phyloP scores from a whole-genome alignment of 92 coral and sea anemone species.

The Diadumene lineata region DNA sequence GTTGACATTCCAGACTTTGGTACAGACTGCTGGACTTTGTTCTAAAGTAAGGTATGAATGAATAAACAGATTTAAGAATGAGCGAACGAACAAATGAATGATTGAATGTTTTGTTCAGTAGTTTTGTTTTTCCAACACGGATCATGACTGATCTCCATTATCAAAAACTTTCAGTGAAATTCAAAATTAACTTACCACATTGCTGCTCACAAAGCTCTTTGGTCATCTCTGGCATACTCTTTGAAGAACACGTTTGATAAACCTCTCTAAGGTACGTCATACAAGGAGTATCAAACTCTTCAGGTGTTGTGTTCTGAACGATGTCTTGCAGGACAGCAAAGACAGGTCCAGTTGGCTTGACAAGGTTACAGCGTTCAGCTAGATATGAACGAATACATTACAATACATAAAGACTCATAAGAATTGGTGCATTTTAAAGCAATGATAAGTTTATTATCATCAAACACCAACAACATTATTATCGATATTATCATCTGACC shows the following conservation, averaged over 20 bases:
- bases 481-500: too few species aligned
- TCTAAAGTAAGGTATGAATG: conserved; percentile 5
- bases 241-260: conserved; percentile 63
- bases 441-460: too few species aligned
- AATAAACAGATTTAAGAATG: not conserved
- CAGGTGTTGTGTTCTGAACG: conserved; percentile 53
- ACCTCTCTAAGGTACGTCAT: conserved; percentile 73
- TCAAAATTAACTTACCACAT: conserved; percentile 72
- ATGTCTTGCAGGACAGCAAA: conserved; percentile 66
- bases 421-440: too few species aligned
- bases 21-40: conserved; percentile 53
- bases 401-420: not conserved
- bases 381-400: not conserved
- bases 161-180: too few species aligned
- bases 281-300: conserved; percentile 68
- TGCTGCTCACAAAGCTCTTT: conserved; percentile 76
- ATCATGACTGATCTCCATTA: too few species aligned
- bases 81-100: not conserved
- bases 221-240: conserved; percentile 58
- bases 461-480: too few species aligned
- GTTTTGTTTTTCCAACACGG: too few species aligned
- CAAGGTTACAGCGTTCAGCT: conserved; percentile 74
- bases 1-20: conserved; percentile 82
- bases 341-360: conserved; percentile 80
- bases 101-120: too few species aligned